Percentiles rank a stretch among this genome's conserved stretches.
These are phyloP conservation scores for Drosophila formosana DNA, from an alignment of 2,888 invertebrate species.

Conservation along the genomic window DNA sequence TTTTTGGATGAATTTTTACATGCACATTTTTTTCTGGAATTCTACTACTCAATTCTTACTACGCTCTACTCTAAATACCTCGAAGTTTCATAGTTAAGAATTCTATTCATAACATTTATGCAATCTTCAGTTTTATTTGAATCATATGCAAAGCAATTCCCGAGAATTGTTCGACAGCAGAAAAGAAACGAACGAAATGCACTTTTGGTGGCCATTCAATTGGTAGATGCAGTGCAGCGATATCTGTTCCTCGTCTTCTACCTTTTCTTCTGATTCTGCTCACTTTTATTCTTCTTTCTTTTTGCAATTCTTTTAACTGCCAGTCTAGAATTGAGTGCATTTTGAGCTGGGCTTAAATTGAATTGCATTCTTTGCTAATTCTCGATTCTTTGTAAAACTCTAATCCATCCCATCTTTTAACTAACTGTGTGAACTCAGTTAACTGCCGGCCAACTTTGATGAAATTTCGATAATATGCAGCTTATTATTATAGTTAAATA, in stretches of 20 bases:
- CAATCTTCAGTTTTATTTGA: conserved; percentile 41
- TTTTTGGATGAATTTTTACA: too few relatives aligned
- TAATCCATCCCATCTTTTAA: neutral
- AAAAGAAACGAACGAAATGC: conserved; percentile 15
- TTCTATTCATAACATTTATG: conserved; percentile 42
- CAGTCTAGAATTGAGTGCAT: conserved; percentile 5
- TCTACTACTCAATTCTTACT: too few relatives aligned
- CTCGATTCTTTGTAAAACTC: neutral
- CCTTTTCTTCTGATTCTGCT: neutral
- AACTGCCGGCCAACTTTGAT: too few relatives aligned
- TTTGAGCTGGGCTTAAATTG: neutral
- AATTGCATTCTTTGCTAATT: neutral
- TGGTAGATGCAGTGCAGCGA: conserved; percentile 39
- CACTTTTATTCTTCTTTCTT: conserved; percentile 3
- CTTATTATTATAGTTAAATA: too few relatives aligned
- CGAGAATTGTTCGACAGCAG: conserved; percentile 24
- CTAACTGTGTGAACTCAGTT: conserved; percentile 12
- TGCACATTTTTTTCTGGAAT: too few relatives aligned
- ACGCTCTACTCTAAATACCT: neutral
- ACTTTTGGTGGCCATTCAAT: conserved; percentile 35
- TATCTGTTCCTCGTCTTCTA: conserved; percentile 15
- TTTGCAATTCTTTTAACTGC: conserved; percentile 18
- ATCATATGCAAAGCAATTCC: conserved; percentile 54
- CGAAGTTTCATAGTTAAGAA: conserved; percentile 12
- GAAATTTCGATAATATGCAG: too few relatives aligned